Percentiles rank a stretch among this genome's conserved stretches.
phyloP scores from a whole-genome alignment of 2,797 vertebrate genomes.

The Halcyon smyrnensis region DNA sequence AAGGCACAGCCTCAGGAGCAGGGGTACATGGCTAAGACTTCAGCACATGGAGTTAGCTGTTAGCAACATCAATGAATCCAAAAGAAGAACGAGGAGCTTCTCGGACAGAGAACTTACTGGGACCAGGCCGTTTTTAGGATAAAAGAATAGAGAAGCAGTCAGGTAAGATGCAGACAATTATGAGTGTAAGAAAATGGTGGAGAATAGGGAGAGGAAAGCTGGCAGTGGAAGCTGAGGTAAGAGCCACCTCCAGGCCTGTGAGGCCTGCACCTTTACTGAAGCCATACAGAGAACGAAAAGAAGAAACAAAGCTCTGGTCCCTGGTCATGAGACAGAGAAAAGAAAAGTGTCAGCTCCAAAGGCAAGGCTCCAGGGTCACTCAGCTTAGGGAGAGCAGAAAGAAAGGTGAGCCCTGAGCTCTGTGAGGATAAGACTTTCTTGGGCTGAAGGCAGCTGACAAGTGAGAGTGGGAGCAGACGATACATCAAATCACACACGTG shows the following conservation, averaged over 20 bases:
- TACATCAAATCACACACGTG: rapidly evolving
- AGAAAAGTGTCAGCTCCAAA: neutral
- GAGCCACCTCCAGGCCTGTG: neutral
- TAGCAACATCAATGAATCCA: neutral
- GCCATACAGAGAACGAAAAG: neutral
- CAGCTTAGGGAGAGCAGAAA: rapidly evolving
- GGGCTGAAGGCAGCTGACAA: neutral
- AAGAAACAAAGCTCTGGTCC: neutral
- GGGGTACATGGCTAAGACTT: neutral
- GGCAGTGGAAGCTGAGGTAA: neutral
- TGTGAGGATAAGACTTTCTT: neutral
- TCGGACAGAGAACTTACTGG: neutral
- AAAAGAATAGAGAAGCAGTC: neutral
- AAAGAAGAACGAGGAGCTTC: neutral
- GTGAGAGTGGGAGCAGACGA: rapidly evolving
- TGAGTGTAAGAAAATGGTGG: neutral
- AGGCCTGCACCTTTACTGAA: neutral
- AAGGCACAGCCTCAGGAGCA: neutral
- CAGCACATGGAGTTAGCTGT: rapidly evolving
- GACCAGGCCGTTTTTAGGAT: neutral
- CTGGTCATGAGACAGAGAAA: neutral
- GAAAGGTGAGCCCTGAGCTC: neutral
- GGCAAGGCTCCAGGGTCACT: neutral
- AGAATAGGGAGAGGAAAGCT: neutral
- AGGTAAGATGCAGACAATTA: neutral